A percentile compares a stretch with the other conserved stretches of the same genome.
phyloP scores from a whole-genome alignment of 1,140 invertebrate genomes.

The Mactra quadrangularis region DNA sequence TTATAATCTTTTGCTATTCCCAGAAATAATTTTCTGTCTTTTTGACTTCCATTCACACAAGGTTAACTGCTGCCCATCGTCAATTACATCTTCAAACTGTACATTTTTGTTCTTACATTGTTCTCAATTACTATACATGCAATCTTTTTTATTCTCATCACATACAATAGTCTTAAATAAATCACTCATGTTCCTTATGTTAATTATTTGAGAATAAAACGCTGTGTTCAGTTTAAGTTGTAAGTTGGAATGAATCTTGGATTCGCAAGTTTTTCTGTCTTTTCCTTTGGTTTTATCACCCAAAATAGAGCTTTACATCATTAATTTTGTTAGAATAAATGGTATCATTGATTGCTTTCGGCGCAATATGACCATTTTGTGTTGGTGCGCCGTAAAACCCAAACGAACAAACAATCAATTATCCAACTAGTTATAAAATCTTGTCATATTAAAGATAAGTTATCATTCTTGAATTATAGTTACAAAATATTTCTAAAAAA shows the following conservation, averaged over 20 bases:
- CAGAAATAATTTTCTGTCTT: neutral
- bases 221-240: neutral
- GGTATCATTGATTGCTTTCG: too few relatives aligned
- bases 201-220: neutral
- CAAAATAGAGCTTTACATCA: too few relatives aligned
- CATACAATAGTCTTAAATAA: neutral
- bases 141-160: neutral
- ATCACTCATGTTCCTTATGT: neutral
- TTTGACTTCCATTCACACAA: neutral
- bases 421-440: too few relatives aligned
- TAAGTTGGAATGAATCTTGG: neutral
- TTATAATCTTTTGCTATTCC: neutral
- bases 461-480: too few relatives aligned
- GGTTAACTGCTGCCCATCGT: neutral
- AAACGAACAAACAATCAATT: too few relatives aligned
- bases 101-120: neutral
- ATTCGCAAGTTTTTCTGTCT: constrained; percentile 3
- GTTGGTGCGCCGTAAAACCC: too few relatives aligned
- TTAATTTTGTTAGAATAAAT: too few relatives aligned
- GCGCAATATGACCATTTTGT: too few relatives aligned
- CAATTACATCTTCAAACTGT: neutral
- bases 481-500: too few relatives aligned
- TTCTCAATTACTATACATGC: neutral
- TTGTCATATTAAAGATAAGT: too few relatives aligned
- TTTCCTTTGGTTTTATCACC: constrained; percentile 5